Percentiles rank a stretch among this genome's conserved stretches.
Evolutionary conservation across 2,797 vertebrate genomes (phyloP).

Genomic region (Enteromius mattozi): DNA sequence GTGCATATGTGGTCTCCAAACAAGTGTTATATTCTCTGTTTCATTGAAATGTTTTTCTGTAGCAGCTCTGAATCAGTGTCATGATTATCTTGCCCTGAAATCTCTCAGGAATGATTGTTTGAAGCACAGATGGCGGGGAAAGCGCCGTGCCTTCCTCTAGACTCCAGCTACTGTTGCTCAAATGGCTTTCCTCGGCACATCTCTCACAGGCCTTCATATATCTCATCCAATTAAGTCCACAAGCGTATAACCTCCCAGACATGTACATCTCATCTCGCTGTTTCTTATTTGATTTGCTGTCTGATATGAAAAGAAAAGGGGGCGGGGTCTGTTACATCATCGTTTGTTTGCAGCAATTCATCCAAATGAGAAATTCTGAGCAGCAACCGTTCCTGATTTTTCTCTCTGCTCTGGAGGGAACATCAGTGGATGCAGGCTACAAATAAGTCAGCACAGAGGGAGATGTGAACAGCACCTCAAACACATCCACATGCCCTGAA

Average conservation of each 20-base stretch:
- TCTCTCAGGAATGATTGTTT: constrained; percentile 56
- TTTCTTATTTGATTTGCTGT: constrained; percentile 38
- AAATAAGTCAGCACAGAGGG: constrained; percentile 76
- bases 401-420: constrained; percentile 52
- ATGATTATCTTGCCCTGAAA: constrained; percentile 57
- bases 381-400: not conserved
- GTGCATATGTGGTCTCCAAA: constrained; percentile 16
- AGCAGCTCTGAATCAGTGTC: constrained; percentile 64
- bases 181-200: constrained; percentile 7
- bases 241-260: not conserved
- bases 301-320: constrained; percentile 4
- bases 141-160: not conserved
- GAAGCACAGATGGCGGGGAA: constrained; percentile 42
- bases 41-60: constrained; percentile 63
- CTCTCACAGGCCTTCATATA: constrained; percentile 30
- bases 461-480: constrained; percentile 57
- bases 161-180: constrained; percentile 37
- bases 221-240: constrained; percentile 37
- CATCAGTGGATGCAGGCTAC: constrained; percentile 74
- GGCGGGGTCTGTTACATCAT: not conserved
- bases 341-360: not conserved
- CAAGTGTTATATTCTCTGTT: constrained; percentile 4
- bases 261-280: not conserved
- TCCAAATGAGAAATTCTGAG: not conserved
- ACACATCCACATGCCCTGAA: constrained; percentile 41